phyloP scores from a whole-genome alignment of 2,888 invertebrate genomes.

The Ommatoiulus sabulosus region DNA sequence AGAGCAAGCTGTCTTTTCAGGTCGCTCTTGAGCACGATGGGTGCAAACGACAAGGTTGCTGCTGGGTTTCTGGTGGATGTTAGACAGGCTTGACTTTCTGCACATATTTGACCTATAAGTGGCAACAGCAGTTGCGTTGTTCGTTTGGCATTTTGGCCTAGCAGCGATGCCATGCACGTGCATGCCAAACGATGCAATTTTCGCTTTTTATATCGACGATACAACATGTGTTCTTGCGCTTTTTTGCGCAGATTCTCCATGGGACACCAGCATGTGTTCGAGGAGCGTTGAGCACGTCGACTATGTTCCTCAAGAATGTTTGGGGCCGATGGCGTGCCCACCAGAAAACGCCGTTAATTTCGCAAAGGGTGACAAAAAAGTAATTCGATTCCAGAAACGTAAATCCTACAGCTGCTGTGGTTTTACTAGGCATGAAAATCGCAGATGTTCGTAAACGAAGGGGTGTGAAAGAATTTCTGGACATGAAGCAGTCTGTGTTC shows the following conservation, averaged over 20 bases:
- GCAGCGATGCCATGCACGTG: background rate
- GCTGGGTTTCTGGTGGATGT: background rate
- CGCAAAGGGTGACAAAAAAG: background rate
- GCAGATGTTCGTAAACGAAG: background rate
- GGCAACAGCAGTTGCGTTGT: conserved; percentile 22
- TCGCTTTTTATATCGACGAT: background rate
- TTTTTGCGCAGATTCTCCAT: background rate
- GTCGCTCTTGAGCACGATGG: background rate
- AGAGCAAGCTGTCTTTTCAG: background rate
- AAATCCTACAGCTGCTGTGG: background rate
- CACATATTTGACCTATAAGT: conserved; percentile 1
- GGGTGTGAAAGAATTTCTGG: conserved; percentile 17
- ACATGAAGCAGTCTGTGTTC: background rate
- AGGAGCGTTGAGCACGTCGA: background rate
- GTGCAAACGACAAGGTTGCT: background rate
- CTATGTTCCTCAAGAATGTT: background rate
- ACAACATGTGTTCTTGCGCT: background rate
- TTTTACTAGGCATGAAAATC: background rate
- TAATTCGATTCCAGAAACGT: background rate
- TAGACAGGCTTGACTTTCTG: background rate
- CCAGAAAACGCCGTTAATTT: background rate
- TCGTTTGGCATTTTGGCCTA: background rate
- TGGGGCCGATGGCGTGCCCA: background rate
- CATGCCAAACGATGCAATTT: conserved; percentile 1
- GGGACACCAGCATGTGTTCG: background rate